Evolutionary conservation across 2,113 vertebrate genomes (phyloP), one percentile per base, ranked within the genome.

Genomic region (Sebastes schlegelii): DNA sequence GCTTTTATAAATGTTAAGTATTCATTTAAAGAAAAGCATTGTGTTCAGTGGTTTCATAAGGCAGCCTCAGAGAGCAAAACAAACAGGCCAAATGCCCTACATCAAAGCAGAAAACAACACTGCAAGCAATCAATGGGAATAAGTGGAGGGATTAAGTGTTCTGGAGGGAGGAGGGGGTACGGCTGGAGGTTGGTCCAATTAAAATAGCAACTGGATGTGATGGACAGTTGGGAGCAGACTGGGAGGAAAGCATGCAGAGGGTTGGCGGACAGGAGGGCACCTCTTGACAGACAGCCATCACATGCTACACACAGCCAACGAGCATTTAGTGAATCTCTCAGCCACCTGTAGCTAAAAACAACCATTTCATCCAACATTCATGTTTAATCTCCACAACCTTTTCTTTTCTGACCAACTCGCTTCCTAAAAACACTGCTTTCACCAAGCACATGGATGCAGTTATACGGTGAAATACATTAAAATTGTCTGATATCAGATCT

Each of bases 61-160:
- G 65, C 40, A n/a, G 63, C 19, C 6, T 75, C 70, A 76, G 12
- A 74, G 70, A 51, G 60, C 67, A 77, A 62, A 82, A 74, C 49
- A 83, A 86, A 91, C 72, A 26, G 74, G 65, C 76, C 81, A 49
- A 80, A 65, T 77, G 83, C 67, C 75, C 82, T 54, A 84, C 85
- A 89, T 94, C 90, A 91, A 90, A 89, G 87, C 70, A 60, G 79
- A 89, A 88, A 81, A 69, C 55, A 89, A 89, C 84, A 84, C 77
- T 67, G 84, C 67, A n/a, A 74, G 88, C 82, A 92, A 92, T 94
- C 89, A 86, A 69, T 78, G 62, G 64, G 68, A 88, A 80, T 89
- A 84, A 94, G 81, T 88, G 79, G 81, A 84, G 80, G 86, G 91
- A 92, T 92, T 90, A 93, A 91, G 89, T 92, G 90, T 86, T 88